These are phyloP conservation scores for Seriola aureovittata DNA, from an alignment of 2,113 vertebrate species.

Conservation along the genomic window DNA sequence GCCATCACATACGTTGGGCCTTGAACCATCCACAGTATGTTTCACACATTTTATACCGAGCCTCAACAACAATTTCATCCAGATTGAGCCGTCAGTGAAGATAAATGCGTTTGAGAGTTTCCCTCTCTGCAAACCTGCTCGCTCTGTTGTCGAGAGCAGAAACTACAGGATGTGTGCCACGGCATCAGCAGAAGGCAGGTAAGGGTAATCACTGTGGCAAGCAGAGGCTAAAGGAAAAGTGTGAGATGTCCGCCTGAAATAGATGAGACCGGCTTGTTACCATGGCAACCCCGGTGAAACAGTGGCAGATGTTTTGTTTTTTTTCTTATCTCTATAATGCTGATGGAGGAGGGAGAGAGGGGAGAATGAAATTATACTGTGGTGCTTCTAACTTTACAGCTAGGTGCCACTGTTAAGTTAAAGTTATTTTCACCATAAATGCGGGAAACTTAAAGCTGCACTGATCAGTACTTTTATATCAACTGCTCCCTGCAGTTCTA, in stretches of 20 bases:
- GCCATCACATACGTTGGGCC: neutral
- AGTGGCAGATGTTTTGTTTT: constrained; percentile 52
- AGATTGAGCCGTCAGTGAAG: constrained; percentile 4
- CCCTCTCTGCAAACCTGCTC: constrained; percentile 29
- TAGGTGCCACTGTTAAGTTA: neutral
- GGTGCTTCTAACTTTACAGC: neutral
- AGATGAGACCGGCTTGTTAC: constrained; percentile 79
- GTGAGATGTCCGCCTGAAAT: constrained; percentile 75
- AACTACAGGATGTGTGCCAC: constrained; percentile 42
- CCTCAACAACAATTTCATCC: neutral
- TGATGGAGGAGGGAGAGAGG: constrained; percentile 25
- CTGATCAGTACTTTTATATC: too few species aligned
- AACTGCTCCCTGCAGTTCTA: too few species aligned
- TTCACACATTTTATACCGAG: neutral
- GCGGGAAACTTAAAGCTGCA: too few species aligned
- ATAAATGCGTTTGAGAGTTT: constrained; percentile 16
- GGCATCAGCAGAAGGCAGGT: constrained; percentile 61
- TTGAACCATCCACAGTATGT: neutral
- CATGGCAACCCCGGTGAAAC: constrained; percentile 77
- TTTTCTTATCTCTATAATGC: constrained; percentile 50
- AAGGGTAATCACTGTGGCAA: constrained; percentile 70
- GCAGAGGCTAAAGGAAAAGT: constrained; percentile 65
- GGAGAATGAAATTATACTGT: constrained; percentile 3
- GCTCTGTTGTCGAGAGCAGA: constrained; percentile 32
- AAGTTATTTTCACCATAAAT: neutral